phyloP scores from a whole-genome alignment of 2,113 vertebrate species.

The Ictalurus punctatus region DNA sequence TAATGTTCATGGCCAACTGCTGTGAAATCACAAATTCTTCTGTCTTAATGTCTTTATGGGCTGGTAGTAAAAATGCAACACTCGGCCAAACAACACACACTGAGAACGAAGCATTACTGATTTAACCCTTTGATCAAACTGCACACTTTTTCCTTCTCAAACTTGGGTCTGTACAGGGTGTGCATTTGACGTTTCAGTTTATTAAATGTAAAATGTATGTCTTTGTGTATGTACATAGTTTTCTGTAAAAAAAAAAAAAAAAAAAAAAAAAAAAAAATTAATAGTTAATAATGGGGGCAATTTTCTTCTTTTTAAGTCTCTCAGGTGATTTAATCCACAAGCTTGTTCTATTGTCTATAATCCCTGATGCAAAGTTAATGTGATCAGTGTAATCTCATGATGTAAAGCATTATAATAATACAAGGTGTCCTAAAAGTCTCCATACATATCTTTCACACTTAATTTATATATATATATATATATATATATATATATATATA shows the following conservation, averaged over 20 bases:
- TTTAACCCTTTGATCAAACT: neutral
- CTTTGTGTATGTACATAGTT: neutral
- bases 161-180: neutral
- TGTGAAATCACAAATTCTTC: constrained; percentile 49
- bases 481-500: too few species aligned
- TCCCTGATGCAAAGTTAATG: neutral
- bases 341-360: neutral
- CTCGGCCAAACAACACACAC: constrained; percentile 24
- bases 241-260: too few species aligned
- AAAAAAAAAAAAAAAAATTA: too few species aligned
- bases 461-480: too few species aligned
- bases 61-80: constrained; percentile 35
- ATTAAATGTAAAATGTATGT: neutral
- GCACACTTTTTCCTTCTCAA: neutral
- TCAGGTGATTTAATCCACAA: neutral
- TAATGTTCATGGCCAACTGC: constrained; percentile 23
- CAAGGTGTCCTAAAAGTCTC: too few species aligned
- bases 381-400: neutral
- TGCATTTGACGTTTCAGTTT: neutral
- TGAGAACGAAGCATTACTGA: neutral
- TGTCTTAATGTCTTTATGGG: constrained; percentile 42
- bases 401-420: neutral
- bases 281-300: too few species aligned
- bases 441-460: too few species aligned
- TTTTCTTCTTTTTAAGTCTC: neutral